Base-by-base conservation (phyloP, 2,888 invertebrate genomes). In the Epirrita christyi region DNA sequence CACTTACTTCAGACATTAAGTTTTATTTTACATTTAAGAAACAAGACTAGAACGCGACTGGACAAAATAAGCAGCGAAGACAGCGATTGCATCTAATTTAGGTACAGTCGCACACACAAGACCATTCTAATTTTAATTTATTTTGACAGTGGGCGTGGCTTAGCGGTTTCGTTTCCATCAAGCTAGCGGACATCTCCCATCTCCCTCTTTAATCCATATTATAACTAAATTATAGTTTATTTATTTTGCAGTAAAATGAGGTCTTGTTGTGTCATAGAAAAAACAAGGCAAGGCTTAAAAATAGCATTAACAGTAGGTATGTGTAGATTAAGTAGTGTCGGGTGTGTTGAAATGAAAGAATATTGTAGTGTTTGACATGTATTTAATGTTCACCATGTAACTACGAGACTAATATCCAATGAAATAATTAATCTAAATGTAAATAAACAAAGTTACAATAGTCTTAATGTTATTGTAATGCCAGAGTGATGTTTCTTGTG, bases 331-430 rank as follows among this genome's bases (percentile, higher is more conserved):
- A 38, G 21, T 38, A 55, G 58, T 62, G 64, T 58, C 51, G 59
- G 71, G 73, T 81, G 81, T 78, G 85, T 88, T 79, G 68, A 91
- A 91, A 91, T 91, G 88, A 91, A 91, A 91, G 89, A 91, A 78
- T 83, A 82, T 76, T 85, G 85, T 85, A 81, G 88, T 90, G 89
- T 89, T 88, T 65, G 88, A 88, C 90, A 91, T 90, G 91, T 90
- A 89, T 89, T 91, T 91, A 91, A 90, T 89, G 89, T 91, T 86
- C 76, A 87, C 78, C 77, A 86, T 88, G 90, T 88, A 85, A 83
- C 89, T 90, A 90, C 88, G 86, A 81, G 70, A 84, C 85, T 88
- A 89, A 67, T 78, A 81, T 80, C 76, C 83, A 86, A 85, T 83
- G 78, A 82, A 83, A 83, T 59, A 76, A 77, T 78, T 79, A 77